Conservation (phyloP, 2,888 invertebrate genomes). For the Himalopsyche kuldschensis region DNA sequence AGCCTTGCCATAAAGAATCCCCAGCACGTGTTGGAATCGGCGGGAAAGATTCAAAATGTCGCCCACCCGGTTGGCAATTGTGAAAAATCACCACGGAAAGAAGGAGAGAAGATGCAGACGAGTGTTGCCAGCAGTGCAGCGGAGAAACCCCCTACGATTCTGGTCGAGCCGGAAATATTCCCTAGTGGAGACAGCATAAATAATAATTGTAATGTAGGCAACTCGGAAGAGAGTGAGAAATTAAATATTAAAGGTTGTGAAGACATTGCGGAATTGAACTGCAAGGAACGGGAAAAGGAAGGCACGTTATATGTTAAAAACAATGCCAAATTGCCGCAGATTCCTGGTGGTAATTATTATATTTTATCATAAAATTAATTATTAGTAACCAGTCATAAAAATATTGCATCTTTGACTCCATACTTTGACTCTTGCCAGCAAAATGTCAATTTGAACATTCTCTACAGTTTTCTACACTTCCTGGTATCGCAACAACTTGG, state of each 20-base stretch:
- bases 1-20: conserved; percentile 45
- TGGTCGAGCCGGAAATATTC: not conserved
- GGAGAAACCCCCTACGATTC: not conserved
- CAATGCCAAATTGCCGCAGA: not conserved
- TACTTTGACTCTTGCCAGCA: no score
- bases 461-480: no score
- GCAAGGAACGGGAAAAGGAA: not conserved
- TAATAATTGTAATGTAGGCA: not conserved
- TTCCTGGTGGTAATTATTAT: conserved; percentile 10
- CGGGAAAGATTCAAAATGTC: conserved; percentile 25
- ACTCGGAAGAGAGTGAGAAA: not conserved
- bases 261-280: not conserved
- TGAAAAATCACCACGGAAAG: not conserved
- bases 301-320: conserved; percentile 1
- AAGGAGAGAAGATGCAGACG: not conserved
- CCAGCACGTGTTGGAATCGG: conserved; percentile 11
- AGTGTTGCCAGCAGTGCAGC: not conserved
- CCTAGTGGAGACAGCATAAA: not conserved
- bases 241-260: not conserved
- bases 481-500: no score
- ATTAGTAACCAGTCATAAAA: no score
- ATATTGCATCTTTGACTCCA: no score
- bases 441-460: no score
- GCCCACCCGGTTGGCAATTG: not conserved
- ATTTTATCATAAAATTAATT: not conserved